Base-by-base conservation (phyloP, 2,888 invertebrate species). In the Agrotis exclamationis region DNA sequence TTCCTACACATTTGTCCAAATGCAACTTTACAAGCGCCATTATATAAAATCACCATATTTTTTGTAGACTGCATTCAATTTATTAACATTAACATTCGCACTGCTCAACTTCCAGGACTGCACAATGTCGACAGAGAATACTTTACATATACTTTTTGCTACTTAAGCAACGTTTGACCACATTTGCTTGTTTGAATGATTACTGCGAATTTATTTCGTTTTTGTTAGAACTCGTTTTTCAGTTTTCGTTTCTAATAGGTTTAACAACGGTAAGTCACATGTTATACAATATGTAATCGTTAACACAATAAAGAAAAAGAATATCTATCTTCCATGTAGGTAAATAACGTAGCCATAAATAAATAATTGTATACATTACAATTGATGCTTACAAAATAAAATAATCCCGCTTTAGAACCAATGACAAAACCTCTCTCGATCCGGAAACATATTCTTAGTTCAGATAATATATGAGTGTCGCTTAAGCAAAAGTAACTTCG, bases 361-460 rank as follows among this genome's bases (percentile, higher is more conserved):
- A 86, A 84, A 80, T 83, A 82, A 81, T 79, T 81, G 83, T 70
- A 63, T 78, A 83, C 82, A 83, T 84, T 79, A 82, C 85, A 88
- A 85, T 86, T 81, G 85, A 84, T 74, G 83, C 79, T 76, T 83
- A 86, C 86, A 88, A 89, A 88, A 88, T 87, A 87, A 90, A 90
- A 90, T 89, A 91, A 91, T 90, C 88, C 89, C 85, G 81, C 76
- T 85, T 79, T 84, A 84, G 84, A 85, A 84, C 88, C 87, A 89
- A 89, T 88, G 91, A 95, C 94, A 93, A 93, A 94, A 93, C 79
- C 90, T 85, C 84, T 85, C 87, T 87, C 93, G 87, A 94, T 93
- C 96, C 96, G 95, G 95, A 96, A 96, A 95, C 91, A 90, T 92
- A 94, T 94, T 94, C 95, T 95, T 93, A 93, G 92, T 90, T 89